phyloP scores from a whole-genome alignment of 1,140 invertebrate genomes.

The Pollicipes pollicipes region DNA sequence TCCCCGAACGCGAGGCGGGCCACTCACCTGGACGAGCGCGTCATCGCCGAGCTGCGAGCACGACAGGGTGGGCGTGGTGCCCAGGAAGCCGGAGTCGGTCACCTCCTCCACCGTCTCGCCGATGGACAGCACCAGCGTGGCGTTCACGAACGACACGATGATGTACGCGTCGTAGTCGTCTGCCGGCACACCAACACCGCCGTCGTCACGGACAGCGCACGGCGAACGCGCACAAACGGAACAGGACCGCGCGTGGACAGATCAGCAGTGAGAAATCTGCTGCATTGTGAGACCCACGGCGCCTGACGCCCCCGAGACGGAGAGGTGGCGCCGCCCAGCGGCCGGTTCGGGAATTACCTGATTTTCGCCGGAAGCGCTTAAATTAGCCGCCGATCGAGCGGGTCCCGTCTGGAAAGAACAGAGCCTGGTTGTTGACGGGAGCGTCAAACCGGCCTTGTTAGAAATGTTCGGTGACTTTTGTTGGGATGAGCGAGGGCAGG shows the following conservation, averaged over 20 bases:
- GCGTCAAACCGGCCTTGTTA: background rate
- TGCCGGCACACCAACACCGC: slow-evolving; percentile 34
- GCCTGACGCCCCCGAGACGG: too few species aligned
- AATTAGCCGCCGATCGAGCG: background rate
- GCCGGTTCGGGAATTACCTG: background rate
- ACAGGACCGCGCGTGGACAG: too few species aligned
- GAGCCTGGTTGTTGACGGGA: background rate
- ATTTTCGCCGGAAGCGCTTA: background rate
- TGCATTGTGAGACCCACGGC: too few species aligned
- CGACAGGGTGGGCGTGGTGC: slow-evolving; percentile 90
- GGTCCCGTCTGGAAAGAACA: background rate
- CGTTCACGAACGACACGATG: slow-evolving; percentile 99
- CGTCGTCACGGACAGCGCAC: too few species aligned
- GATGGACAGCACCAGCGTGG: slow-evolving; percentile 95
- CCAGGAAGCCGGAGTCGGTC: slow-evolving; percentile 95
- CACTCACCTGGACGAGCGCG: slow-evolving; percentile 76
- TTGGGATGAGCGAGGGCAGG: background rate
- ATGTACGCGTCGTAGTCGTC: slow-evolving; percentile 99
- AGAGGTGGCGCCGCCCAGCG: background rate
- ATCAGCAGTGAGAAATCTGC: too few species aligned
- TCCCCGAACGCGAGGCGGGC: too few species aligned
- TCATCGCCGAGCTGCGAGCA: slow-evolving; percentile 95
- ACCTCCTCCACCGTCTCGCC: slow-evolving; percentile 99
- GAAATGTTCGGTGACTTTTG: background rate
- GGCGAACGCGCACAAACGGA: too few species aligned